Evolutionary conservation across 2,797 vertebrate genomes (phyloP).

Genomic region (Crypturellus tataupa): DNA sequence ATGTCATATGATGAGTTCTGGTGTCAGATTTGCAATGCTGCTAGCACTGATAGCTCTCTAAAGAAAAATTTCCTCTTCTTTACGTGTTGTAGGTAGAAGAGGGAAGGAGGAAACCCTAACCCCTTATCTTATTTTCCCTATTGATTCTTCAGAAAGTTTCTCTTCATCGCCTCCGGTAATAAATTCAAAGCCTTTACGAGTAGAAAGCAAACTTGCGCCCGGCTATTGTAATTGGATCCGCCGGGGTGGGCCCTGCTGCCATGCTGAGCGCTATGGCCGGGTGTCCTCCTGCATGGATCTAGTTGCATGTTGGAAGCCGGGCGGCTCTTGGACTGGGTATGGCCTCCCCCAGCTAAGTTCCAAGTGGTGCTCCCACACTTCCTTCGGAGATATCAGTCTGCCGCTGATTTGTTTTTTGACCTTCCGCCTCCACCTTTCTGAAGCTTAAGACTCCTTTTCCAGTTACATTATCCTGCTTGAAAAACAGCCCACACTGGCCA

Average conservation of each 20-base stretch:
- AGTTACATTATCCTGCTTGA: not conserved
- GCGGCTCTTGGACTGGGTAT: slow-evolving; percentile 19
- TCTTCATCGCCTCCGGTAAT: slow-evolving; percentile 41
- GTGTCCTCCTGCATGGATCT: not conserved
- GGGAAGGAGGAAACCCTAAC: slow-evolving; percentile 13
- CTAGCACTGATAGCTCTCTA: not conserved
- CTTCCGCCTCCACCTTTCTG: not conserved
- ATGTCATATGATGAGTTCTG: not conserved
- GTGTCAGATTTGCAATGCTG: not conserved
- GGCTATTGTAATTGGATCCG: not conserved
- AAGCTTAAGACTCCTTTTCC: not conserved
- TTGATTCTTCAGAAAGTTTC: slow-evolving; percentile 48
- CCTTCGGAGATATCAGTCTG: slow-evolving; percentile 29
- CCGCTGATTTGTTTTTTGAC: slow-evolving; percentile 40
- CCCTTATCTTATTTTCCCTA: not conserved
- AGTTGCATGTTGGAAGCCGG: not conserved
- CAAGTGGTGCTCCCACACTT: slow-evolving; percentile 35
- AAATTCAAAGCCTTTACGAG: slow-evolving; percentile 39
- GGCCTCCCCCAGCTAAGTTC: slow-evolving; percentile 27
- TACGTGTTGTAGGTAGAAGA: not conserved
- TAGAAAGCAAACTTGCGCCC: not conserved
- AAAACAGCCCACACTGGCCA: not conserved
- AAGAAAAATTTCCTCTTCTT: not conserved
- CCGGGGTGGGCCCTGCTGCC: not conserved
- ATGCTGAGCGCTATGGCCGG: not conserved